Conservation (phyloP, 2,888 invertebrate genomes). For the Drosophila lacicola region DNA sequence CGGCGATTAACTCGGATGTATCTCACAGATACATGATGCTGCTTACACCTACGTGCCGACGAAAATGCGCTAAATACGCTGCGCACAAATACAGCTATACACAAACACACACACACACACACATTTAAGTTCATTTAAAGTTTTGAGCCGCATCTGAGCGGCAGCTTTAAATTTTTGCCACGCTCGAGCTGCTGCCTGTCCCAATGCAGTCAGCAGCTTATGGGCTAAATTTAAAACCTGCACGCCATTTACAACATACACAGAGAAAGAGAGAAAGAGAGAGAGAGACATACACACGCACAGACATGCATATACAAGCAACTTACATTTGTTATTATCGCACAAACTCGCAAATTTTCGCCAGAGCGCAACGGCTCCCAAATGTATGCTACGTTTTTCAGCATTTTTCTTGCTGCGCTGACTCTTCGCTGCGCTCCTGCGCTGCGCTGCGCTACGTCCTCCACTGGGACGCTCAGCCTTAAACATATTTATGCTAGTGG, state of each 20-base stretch:
- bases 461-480: constrained; percentile 69
- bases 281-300: constrained; percentile 14
- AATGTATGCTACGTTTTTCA: constrained; percentile 75
- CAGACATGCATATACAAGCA: constrained; percentile 47
- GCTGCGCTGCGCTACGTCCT: constrained; percentile 31
- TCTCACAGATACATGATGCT: constrained; percentile 47
- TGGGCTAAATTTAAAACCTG: constrained; percentile 68
- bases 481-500: constrained; percentile 62
- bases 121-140: constrained; percentile 71
- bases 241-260: constrained; percentile 42
- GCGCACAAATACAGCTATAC: constrained; percentile 4
- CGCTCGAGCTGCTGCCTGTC: constrained; percentile 1
- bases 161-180: constrained; percentile 54
- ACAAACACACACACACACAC: neutral
- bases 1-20: constrained; percentile 72
- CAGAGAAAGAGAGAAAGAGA: constrained; percentile 11
- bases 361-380: constrained; percentile 71
- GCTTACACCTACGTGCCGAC: constrained; percentile 15
- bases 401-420: constrained; percentile 59
- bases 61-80: constrained; percentile 24
- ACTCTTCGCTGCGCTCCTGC: constrained; percentile 22
- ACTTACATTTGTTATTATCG: constrained; percentile 81
- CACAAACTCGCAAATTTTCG: constrained; percentile 80
- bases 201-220: constrained; percentile 56
- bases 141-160: constrained; percentile 49